Conservation (phyloP, 37 sponge, comb jelly and placozoan species). For the Theonella swinhoei region DNA sequence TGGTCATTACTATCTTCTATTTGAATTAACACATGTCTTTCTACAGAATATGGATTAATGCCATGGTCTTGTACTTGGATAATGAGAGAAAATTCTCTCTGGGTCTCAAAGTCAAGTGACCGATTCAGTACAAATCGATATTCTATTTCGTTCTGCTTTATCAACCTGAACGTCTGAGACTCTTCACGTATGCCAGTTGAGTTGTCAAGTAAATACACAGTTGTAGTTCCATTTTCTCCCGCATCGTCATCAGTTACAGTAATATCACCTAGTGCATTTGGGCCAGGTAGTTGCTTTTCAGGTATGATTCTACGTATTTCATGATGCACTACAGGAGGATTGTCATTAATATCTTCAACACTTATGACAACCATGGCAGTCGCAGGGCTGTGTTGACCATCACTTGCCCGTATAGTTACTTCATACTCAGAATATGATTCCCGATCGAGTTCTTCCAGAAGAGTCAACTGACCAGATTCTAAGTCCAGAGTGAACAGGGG, state of each 20-base stretch:
- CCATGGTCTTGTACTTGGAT: slow-evolving; percentile 51
- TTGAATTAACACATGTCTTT: slow-evolving; percentile 20
- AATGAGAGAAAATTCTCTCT: slow-evolving; percentile 28
- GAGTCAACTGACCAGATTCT: slow-evolving; percentile 34
- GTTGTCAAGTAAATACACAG: slow-evolving; percentile 18
- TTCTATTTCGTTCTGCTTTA: not conserved
- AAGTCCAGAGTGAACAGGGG: slow-evolving; percentile 51
- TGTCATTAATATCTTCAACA: slow-evolving; percentile 69
- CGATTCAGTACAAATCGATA: not conserved
- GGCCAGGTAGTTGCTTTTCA: not conserved
- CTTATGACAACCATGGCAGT: slow-evolving; percentile 49
- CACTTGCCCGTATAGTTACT: slow-evolving; percentile 15
- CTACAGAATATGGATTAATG: slow-evolving; percentile 4
- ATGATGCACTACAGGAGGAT: slow-evolving; percentile 38
- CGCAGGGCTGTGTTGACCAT: slow-evolving; percentile 1
- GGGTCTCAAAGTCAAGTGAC: slow-evolving; percentile 47
- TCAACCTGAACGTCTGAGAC: slow-evolving; percentile 8
- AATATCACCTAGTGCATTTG: slow-evolving; percentile 1
- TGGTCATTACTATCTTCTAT: slow-evolving; percentile 60
- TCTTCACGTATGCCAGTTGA: not conserved
- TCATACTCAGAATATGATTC: slow-evolving; percentile 23
- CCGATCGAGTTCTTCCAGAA: slow-evolving; percentile 29
- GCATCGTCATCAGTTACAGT: slow-evolving; percentile 44
- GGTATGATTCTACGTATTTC: not conserved
- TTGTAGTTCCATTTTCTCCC: slow-evolving; percentile 13